Percentiles rank a stretch among this genome's conserved stretches.
Conservation (phyloP, 2,888 invertebrate species). For the Scaeva pyrastri region DNA sequence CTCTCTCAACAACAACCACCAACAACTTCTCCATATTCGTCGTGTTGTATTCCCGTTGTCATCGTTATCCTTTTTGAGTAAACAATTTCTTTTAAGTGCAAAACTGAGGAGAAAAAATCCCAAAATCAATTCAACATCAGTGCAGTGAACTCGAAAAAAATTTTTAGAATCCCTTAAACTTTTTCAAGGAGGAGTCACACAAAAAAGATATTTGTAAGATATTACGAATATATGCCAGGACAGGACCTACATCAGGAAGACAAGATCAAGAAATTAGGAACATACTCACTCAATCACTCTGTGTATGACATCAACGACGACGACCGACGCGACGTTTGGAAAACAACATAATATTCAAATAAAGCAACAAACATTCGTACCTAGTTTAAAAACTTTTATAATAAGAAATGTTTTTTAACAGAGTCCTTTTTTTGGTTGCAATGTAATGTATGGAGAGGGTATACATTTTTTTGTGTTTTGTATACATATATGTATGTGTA, state of each 20-base stretch:
- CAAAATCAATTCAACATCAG: slow-evolving; percentile 38
- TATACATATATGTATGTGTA: neutral
- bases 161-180: neutral
- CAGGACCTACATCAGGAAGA: neutral
- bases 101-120: slow-evolving; percentile 7
- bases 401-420: neutral
- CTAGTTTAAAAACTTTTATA: neutral
- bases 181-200: neutral
- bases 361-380: neutral
- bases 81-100: slow-evolving; percentile 25
- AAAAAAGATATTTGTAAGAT: neutral
- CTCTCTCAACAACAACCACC: neutral
- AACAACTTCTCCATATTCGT: slow-evolving; percentile 3
- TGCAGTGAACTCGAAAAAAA: slow-evolving; percentile 47
- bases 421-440: slow-evolving; percentile 4
- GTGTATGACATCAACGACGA: neutral
- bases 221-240: slow-evolving; percentile 24
- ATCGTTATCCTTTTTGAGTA: slow-evolving; percentile 28
- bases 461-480: slow-evolving; percentile 5
- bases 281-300: neutral
- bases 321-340: too few relatives aligned
- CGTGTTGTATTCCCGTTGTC: slow-evolving; percentile 33
- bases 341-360: neutral
- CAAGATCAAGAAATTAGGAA: slow-evolving; percentile 1
- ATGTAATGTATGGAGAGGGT: neutral